phyloP scores from a whole-genome alignment of 2,888 invertebrate genomes.

The Lampropteryx suffumata region DNA sequence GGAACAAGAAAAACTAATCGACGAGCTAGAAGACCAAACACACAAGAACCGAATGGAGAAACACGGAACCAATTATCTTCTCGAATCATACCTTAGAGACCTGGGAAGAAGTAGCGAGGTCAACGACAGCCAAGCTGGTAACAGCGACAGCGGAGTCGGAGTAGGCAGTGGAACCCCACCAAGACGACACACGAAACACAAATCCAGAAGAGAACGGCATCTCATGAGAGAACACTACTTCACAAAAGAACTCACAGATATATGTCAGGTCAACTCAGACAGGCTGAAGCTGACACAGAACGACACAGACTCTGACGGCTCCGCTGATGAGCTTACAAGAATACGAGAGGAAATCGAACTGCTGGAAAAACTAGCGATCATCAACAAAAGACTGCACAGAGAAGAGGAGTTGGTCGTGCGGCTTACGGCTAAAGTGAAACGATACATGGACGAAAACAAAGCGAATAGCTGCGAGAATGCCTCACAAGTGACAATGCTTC shows the following conservation, averaged over 20 bases:
- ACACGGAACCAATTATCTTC: slow-evolving; percentile 90
- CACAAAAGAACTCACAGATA: slow-evolving; percentile 78
- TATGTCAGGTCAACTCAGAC: slow-evolving; percentile 79
- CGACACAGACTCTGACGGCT: slow-evolving; percentile 77
- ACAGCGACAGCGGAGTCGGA: slow-evolving; percentile 87
- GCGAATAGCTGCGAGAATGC: slow-evolving; percentile 76
- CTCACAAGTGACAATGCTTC: slow-evolving; percentile 71
- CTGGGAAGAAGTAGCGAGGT: slow-evolving; percentile 71
- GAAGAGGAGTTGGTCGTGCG: slow-evolving; percentile 89
- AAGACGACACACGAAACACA: slow-evolving; percentile 78
- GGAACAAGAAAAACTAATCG: slow-evolving; percentile 90
- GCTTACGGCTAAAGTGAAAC: slow-evolving; percentile 84
- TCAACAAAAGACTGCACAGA: slow-evolving; percentile 88
- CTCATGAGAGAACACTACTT: slow-evolving; percentile 81
- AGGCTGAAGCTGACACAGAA: slow-evolving; percentile 69
- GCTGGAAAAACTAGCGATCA: slow-evolving; percentile 87
- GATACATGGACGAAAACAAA: slow-evolving; percentile 81
- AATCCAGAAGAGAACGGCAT: slow-evolving; percentile 78
- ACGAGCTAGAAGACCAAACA: slow-evolving; percentile 89
- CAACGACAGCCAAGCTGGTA: slow-evolving; percentile 84
- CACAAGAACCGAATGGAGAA: slow-evolving; percentile 88
- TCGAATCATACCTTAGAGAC: slow-evolving; percentile 87
- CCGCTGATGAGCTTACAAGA: slow-evolving; percentile 80
- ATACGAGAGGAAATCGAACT: slow-evolving; percentile 87
- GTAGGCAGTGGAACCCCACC: slow-evolving; percentile 85